Percentiles rank a stretch among this genome's conserved stretches.
These are phyloP conservation scores for Apocrypta bakeri DNA, from an alignment of 1,140 invertebrate genomes.

Conservation along the genomic window DNA sequence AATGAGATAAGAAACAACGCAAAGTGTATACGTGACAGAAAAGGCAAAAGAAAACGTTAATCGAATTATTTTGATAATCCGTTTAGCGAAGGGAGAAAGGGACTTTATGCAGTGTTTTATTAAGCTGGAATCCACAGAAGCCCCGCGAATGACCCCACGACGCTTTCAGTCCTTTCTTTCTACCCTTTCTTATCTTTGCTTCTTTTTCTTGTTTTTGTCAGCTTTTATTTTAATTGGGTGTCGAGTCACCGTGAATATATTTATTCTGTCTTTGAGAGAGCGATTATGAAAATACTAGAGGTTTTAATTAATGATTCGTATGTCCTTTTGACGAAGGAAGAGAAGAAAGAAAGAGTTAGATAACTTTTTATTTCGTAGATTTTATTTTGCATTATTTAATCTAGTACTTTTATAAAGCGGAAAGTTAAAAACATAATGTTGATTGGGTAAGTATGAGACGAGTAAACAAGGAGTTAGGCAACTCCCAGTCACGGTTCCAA, in stretches of 20 bases:
- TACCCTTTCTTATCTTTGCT: constrained; percentile 14
- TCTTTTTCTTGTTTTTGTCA: constrained; percentile 2
- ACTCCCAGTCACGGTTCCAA: too few species aligned
- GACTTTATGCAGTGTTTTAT: constrained; percentile 60
- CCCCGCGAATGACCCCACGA: constrained; percentile 50
- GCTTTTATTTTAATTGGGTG: constrained; percentile 1
- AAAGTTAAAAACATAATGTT: too few species aligned
- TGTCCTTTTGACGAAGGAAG: background rate
- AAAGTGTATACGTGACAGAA: background rate
- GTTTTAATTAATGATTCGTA: constrained; percentile 13
- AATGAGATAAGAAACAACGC: background rate
- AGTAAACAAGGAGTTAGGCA: too few species aligned
- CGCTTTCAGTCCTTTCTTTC: constrained; percentile 42
- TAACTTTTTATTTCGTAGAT: too few species aligned
- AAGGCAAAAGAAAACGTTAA: constrained; percentile 60
- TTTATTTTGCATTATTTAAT: too few species aligned
- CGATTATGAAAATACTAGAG: background rate
- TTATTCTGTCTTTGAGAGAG: background rate
- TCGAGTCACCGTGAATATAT: background rate
- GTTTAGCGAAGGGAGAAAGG: constrained; percentile 58
- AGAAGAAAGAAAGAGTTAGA: background rate
- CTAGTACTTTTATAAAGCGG: too few species aligned
- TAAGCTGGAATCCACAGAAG: constrained; percentile 66
- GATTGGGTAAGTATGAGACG: too few species aligned
- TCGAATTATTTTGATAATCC: constrained; percentile 68